These are phyloP conservation scores for Petrosia ficiformis DNA, from an alignment of 37 sponge, comb jelly and placozoan species.

Conservation along the genomic window DNA sequence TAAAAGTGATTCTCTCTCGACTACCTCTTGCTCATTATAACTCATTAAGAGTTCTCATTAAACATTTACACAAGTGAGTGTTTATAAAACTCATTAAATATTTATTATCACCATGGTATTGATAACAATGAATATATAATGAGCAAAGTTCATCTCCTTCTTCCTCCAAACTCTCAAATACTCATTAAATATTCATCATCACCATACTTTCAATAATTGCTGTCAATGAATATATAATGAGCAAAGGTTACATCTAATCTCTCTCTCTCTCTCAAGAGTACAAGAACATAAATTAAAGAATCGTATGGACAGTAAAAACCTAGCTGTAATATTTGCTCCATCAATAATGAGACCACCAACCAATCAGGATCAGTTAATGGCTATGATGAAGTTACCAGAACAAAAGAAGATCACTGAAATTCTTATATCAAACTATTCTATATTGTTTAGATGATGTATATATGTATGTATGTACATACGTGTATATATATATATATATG, in stretches of 20 bases:
- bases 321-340: constrained; percentile 89
- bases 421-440: constrained; percentile 39
- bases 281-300: constrained; percentile 35
- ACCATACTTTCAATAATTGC: too few species aligned
- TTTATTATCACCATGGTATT: too few species aligned
- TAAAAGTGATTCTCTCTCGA: constrained; percentile 54
- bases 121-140: too few species aligned
- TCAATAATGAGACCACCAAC: constrained; percentile 75
- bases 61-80: constrained; percentile 73
- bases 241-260: too few species aligned
- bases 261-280: constrained; percentile 41
- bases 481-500: neutral
- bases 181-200: too few species aligned
- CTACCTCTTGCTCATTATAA: constrained; percentile 83
- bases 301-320: constrained; percentile 81
- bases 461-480: neutral
- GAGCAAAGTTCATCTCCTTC: too few species aligned
- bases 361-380: constrained; percentile 32
- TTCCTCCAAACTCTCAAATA: too few species aligned
- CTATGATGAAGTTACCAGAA: constrained; percentile 68
- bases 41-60: constrained; percentile 70
- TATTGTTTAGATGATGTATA: too few species aligned
- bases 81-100: too few species aligned
- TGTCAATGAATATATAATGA: too few species aligned
- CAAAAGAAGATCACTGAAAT: constrained; percentile 67